Evolutionary conservation across 2,888 invertebrate genomes (phyloP), one percentile per base, ranked within the genome.

Genomic region (Cryptus viduatorius): DNA sequence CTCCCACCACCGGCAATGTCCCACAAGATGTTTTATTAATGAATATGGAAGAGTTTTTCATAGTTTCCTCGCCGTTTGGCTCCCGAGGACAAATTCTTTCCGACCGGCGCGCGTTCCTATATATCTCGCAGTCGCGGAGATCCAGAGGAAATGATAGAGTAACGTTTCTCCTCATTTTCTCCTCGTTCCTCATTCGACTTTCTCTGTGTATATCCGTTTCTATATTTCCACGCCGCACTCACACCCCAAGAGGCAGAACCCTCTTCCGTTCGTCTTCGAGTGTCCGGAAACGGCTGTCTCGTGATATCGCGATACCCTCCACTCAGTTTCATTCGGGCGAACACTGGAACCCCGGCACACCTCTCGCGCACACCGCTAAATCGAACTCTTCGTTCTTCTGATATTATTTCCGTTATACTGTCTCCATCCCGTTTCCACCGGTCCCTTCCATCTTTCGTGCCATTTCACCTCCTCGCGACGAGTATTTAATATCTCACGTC

Each of bases 1-100:
- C 14, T 16, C 65, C 24, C 53, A 44, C 14, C 24, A 24, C 65
- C 48, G 1, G 37, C 37, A 8, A 37, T 56, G 16, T 19, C 56
- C 73, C 68, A 61, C 79, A 71, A 79, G 75, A 79, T 82, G 84
- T 84, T 84, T 84, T 84, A 78, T 82, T 82, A 82, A 84, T 79
- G 84, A 82, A 75, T 82, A 84, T 82, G 82, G 73, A 79, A 79
- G 29, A 84, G 82, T 69, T 56, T 73, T 77, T 77, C 64, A 78
- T 77, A 61, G 67, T 48, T 90, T 90, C 88, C 84, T 5, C 24
- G 29, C 29, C 59, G 12, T 10, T 31, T 29, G 24, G 84, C 79
- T 65, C 48, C 37, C n/a, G 5, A 10, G 4, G 50, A 50, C 31
- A 65, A 64, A 42, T 75, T 75, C 64, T 50, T 76, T 24, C 31